A percentile compares a stretch with the other conserved stretches of the same genome.
phyloP scores from a whole-genome alignment of 2,797 vertebrate species.

The Acanthornis magna region DNA sequence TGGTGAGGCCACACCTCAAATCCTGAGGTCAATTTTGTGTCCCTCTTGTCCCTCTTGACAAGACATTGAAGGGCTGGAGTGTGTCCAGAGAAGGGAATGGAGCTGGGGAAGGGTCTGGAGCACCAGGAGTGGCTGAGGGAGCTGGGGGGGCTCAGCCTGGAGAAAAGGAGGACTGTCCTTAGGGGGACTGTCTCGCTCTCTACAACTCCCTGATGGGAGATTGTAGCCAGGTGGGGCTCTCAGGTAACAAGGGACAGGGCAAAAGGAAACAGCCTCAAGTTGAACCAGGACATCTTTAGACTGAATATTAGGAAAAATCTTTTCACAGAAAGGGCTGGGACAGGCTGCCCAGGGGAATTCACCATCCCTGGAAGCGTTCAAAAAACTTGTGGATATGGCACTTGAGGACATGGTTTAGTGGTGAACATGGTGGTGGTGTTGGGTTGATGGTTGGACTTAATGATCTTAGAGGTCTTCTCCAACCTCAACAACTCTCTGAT shows the following conservation, averaged over 20 bases:
- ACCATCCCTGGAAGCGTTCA: neutral
- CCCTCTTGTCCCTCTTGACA: neutral
- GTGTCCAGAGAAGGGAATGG: accelerated
- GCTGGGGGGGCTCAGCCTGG: too few relatives aligned
- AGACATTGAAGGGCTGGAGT: neutral
- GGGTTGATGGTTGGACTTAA: neutral
- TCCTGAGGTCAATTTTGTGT: neutral
- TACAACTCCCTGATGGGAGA: neutral
- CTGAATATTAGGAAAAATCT: neutral
- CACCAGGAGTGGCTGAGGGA: neutral
- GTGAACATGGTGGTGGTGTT: too few relatives aligned
- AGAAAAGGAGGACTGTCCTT: too few relatives aligned
- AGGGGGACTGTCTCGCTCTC: neutral
- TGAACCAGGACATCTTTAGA: neutral
- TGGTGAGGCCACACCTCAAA: neutral
- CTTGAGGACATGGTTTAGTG: neutral
- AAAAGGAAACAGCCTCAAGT: neutral
- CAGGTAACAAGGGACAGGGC: neutral
- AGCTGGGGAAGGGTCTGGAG: neutral
- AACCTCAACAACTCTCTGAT: neutral
- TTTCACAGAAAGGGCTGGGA: neutral
- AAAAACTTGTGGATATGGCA: neutral
- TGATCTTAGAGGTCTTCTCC: neutral
- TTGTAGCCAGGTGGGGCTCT: neutral
- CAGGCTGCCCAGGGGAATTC: neutral